phyloP scores from a whole-genome alignment of 2,888 invertebrate genomes.

The Artemia sinica region DNA sequence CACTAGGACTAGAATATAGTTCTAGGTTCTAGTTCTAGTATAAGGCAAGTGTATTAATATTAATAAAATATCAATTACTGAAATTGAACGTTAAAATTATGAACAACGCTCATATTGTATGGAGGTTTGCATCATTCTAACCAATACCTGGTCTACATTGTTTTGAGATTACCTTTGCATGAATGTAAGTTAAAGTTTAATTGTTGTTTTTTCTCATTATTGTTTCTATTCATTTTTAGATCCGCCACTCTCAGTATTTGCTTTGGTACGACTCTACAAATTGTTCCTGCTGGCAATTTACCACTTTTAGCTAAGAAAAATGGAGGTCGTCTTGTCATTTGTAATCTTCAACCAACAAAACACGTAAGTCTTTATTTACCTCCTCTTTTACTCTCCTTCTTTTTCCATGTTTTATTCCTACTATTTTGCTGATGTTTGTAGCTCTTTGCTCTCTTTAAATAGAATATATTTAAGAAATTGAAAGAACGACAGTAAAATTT shows the following conservation, averaged over 20 bases:
- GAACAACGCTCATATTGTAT: no score
- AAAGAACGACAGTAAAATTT: not conserved
- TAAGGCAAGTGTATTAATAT: no score
- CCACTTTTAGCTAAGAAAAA: constrained; percentile 68
- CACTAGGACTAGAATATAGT: no score
- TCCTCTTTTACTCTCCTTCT: not conserved
- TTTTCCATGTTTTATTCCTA: not conserved
- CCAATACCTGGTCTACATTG: no score
- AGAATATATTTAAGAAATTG: not conserved
- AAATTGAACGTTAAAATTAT: no score
- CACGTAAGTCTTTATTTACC: constrained; percentile 45
- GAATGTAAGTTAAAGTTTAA: no score
- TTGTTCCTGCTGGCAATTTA: constrained; percentile 84
- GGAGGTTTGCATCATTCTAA: no score
- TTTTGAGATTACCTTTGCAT: no score
- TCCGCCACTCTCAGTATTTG: constrained; percentile 81
- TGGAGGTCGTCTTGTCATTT: constrained; percentile 72
- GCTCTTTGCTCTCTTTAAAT: constrained; percentile 8
- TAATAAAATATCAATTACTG: no score
- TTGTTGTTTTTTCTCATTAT: no score
- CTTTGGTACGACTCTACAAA: constrained; percentile 92
- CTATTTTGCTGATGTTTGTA: not conserved
- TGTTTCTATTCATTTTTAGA: constrained; percentile 38
- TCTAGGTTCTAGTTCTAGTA: no score
- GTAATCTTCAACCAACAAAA: constrained; percentile 94